A percentile compares a stretch with the other conserved stretches of the same genome.
phyloP scores from a whole-genome alignment of 2,888 invertebrate genomes.

The Camponotus fellah region DNA sequence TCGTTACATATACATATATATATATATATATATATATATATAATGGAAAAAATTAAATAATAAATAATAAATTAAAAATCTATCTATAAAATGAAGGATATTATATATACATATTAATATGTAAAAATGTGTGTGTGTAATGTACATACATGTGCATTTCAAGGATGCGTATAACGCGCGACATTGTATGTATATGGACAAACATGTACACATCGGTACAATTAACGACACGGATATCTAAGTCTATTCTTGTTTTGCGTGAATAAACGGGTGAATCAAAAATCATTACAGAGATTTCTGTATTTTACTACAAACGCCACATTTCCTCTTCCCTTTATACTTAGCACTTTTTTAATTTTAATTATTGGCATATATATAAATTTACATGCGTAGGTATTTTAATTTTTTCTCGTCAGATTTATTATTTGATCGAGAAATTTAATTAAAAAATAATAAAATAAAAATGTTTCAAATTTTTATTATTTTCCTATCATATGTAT shows the following conservation, averaged over 20 bases:
- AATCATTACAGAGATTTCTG: conserved; percentile 32
- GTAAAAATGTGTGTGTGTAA: conserved; percentile 43
- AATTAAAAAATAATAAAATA: too few species aligned
- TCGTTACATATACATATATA: neutral
- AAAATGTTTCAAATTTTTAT: too few species aligned
- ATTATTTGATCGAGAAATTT: neutral
- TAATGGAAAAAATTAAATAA: too few species aligned
- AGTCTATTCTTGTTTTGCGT: conserved; percentile 81
- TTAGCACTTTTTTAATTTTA: neutral
- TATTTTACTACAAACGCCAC: neutral
- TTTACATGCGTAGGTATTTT: neutral
- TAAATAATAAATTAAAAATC: too few species aligned
- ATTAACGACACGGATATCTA: conserved; percentile 75
- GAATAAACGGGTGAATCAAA: conserved; percentile 82
- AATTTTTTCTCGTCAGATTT: neutral
- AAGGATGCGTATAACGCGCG: conserved; percentile 34
- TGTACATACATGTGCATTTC: conserved; percentile 50
- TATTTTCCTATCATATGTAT: neutral
- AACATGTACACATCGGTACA: conserved; percentile 62
- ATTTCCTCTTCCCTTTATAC: neutral
- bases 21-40: too few species aligned
- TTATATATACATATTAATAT: conserved; percentile 67
- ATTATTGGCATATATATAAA: neutral
- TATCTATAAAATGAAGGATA: conserved; percentile 45
- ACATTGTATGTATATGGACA: conserved; percentile 54